These are phyloP conservation scores for Bombus superbus DNA, from an alignment of 1,140 invertebrate genomes.

Conservation along the genomic window DNA sequence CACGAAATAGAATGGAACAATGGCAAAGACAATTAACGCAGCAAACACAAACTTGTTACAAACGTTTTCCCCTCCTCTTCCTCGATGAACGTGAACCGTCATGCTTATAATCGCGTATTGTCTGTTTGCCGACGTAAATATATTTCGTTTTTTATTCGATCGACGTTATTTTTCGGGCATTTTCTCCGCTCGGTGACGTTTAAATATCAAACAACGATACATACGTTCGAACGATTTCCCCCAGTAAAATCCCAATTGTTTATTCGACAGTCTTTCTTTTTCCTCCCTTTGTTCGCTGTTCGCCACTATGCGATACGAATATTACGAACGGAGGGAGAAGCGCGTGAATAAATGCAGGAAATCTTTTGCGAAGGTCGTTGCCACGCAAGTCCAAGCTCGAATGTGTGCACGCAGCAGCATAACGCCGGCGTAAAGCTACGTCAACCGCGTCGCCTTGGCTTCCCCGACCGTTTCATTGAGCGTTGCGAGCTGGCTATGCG, in stretches of 20 bases:
- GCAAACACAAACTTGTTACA: neutral
- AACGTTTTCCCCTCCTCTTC: neutral
- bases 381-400: constrained; percentile 41
- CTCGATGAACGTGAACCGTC: neutral
- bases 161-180: neutral
- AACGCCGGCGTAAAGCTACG: constrained; percentile 67
- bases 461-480: constrained; percentile 76
- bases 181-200: too few relatives aligned
- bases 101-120: neutral
- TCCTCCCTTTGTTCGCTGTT: neutral
- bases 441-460: constrained; percentile 56
- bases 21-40: neutral
- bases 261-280: neutral
- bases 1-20: too few relatives aligned
- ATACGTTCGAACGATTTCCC: neutral
- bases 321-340: neutral
- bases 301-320: too few relatives aligned
- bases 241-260: neutral
- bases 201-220: too few relatives aligned
- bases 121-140: neutral
- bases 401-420: constrained; percentile 66
- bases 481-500: constrained; percentile 69
- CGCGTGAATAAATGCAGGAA: constrained; percentile 32
- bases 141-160: neutral
- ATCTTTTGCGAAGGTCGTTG: constrained; percentile 69